Evolutionary conservation across 2,888 invertebrate species (phyloP).

Genomic region (Eupithecia vulgata): DNA sequence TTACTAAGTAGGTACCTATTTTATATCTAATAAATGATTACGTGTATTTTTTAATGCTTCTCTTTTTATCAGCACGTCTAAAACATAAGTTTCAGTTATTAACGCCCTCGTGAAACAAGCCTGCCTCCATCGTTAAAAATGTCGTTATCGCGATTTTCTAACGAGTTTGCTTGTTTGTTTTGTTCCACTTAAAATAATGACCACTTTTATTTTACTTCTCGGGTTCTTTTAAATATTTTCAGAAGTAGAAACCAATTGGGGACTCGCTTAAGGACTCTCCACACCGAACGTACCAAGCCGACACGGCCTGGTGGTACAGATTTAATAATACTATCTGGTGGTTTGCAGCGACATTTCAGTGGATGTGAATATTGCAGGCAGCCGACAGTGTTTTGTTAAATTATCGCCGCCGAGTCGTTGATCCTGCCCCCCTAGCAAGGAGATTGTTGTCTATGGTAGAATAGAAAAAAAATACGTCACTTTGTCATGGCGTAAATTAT

Average conservation of each 20-base stretch:
- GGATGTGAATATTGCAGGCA: too few species aligned
- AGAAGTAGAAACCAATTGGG: not conserved
- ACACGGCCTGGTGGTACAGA: not conserved
- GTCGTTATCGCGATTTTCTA: not conserved
- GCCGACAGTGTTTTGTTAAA: too few species aligned
- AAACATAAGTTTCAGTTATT: not conserved
- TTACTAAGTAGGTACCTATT: not conserved
- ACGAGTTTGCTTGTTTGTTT: conserved; percentile 7
- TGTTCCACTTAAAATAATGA: not conserved
- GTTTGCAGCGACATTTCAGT: not conserved
- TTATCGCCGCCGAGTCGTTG: too few species aligned
- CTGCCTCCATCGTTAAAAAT: not conserved
- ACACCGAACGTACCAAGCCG: not conserved
- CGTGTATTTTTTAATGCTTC: not conserved
- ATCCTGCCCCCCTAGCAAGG: too few species aligned
- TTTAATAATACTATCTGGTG: too few species aligned
- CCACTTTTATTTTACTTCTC: not conserved
- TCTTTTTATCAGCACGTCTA: not conserved
- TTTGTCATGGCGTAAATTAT: too few species aligned
- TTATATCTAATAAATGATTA: not conserved
- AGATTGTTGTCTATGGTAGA: too few species aligned
- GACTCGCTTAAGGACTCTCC: not conserved
- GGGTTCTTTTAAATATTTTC: not conserved
- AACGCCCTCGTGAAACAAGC: not conserved
- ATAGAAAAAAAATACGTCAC: too few species aligned